phyloP scores from a whole-genome alignment of 1,140 invertebrate genomes.

The Macrobrachium nipponense region DNA sequence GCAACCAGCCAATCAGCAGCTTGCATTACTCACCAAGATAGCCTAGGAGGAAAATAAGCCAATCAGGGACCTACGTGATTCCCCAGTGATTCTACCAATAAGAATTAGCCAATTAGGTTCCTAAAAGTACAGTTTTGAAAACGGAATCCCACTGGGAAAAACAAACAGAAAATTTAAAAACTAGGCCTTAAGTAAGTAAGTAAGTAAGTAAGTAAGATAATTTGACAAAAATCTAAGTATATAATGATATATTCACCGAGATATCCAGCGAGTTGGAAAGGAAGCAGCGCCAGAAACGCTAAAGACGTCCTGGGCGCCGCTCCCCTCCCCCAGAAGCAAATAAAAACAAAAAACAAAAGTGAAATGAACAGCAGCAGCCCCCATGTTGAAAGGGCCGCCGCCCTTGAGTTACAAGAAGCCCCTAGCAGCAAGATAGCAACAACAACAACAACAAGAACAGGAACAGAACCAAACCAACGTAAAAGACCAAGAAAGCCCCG shows the following conservation, averaged over 20 bases:
- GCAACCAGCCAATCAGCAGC: slow-evolving; percentile 29
- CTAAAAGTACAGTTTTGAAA: not conserved
- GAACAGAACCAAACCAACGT: not conserved
- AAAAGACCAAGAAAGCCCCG: not conserved
- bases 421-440: slow-evolving; percentile 18
- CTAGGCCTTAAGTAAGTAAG: not conserved
- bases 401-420: not conserved
- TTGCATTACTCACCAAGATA: slow-evolving; percentile 61
- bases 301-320: not conserved
- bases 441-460: slow-evolving; percentile 20
- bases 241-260: slow-evolving; percentile 27
- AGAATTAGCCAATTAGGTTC: slow-evolving; percentile 48
- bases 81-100: slow-evolving; percentile 32
- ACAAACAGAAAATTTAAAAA: slow-evolving; percentile 5
- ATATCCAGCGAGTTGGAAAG: slow-evolving; percentile 21
- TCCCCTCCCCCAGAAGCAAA: not conserved
- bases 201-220: not conserved
- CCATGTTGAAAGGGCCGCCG: not conserved
- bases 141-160: slow-evolving; percentile 9
- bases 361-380: not conserved
- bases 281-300: slow-evolving; percentile 1
- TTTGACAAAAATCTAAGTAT: slow-evolving; percentile 13
- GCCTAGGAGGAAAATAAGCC: slow-evolving; percentile 57
- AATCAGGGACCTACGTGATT: slow-evolving; percentile 45
- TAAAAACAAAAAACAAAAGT: slow-evolving; percentile 10